These are phyloP conservation scores for Naja naja DNA, from an alignment of 2,113 vertebrate species.

Conservation along the genomic window DNA sequence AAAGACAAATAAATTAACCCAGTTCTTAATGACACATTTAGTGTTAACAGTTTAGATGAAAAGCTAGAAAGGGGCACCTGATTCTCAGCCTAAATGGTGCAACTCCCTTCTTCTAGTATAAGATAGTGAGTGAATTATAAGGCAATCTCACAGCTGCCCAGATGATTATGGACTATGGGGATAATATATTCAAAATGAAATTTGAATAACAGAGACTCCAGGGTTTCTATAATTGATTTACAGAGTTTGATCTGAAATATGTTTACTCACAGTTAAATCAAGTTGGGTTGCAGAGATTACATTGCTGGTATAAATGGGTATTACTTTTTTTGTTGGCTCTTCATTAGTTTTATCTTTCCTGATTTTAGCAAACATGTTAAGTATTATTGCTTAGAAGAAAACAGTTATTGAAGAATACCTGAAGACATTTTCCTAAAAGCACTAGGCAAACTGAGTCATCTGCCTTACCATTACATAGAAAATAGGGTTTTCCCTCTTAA, in stretches of 20 bases:
- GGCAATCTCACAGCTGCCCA: neutral
- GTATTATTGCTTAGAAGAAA: neutral
- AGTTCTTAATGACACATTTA: neutral
- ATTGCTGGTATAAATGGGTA: neutral
- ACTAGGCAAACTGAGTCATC: neutral
- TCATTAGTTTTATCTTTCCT: neutral
- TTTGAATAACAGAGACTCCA: neutral
- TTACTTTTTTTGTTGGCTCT: neutral
- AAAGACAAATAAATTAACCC: neutral
- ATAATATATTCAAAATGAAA: neutral
- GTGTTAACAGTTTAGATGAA: neutral
- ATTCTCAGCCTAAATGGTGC: neutral
- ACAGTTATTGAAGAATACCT: neutral
- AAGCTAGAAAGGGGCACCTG: neutral
- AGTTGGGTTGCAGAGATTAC: neutral
- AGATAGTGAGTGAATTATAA: neutral
- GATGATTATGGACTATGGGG: neutral
- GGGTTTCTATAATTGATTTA: neutral
- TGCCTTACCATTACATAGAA: neutral
- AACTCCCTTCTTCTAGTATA: neutral
- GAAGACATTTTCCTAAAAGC: neutral
- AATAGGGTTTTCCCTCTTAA: neutral
- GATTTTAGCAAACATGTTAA: neutral
- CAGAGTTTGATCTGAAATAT: neutral
- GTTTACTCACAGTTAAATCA: neutral